phyloP scores from a whole-genome alignment of 2,888 invertebrate species.

The Ecliptopera silaceata region DNA sequence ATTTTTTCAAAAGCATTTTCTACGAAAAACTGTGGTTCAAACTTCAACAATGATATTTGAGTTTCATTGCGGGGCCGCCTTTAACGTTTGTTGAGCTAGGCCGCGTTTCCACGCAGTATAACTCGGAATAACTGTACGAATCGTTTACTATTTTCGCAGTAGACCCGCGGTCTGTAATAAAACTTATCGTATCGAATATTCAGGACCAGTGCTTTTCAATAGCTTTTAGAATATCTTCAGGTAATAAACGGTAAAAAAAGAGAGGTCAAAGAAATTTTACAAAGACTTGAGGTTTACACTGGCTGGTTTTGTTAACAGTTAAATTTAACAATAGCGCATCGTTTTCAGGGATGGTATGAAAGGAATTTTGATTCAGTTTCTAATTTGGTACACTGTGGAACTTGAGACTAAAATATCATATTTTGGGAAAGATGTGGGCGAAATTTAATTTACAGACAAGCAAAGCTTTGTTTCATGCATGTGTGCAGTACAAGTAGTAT shows the following conservation, averaged over 20 bases:
- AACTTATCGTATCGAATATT: constrained; percentile 44
- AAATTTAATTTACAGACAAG: too few species aligned
- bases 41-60: too few species aligned
- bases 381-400: not conserved
- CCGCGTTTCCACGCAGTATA: too few species aligned
- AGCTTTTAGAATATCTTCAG: constrained; percentile 31
- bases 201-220: constrained; percentile 43
- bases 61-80: too few species aligned
- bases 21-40: too few species aligned
- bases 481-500: too few species aligned
- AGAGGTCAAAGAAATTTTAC: constrained; percentile 11
- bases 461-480: too few species aligned
- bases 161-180: constrained; percentile 35
- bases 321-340: constrained; percentile 7
- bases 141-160: too few species aligned
- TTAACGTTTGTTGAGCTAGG: too few species aligned
- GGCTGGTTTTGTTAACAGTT: constrained; percentile 15
- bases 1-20: not conserved
- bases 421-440: too few species aligned
- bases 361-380: not conserved
- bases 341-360: constrained; percentile 1
- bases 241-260: constrained; percentile 12
- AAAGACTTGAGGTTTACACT: constrained; percentile 4
- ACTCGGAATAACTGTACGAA: too few species aligned
- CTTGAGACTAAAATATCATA: too few species aligned